A percentile compares a stretch with the other conserved stretches of the same genome.
phyloP scores from a whole-genome alignment of 2,888 invertebrate species.

The Physocephala rufipes region DNA sequence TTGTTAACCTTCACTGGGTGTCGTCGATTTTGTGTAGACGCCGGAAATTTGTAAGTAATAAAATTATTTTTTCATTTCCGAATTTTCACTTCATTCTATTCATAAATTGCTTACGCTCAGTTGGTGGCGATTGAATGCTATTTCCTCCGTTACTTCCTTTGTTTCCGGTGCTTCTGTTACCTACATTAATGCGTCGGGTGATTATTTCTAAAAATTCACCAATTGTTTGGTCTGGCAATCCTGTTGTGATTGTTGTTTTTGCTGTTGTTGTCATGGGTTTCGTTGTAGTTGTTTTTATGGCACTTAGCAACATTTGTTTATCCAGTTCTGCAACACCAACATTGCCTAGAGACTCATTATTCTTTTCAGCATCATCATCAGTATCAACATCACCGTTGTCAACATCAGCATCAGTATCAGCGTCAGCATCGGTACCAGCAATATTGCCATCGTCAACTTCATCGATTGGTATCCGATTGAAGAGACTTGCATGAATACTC shows the following conservation, averaged over 20 bases:
- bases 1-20: conserved; percentile 37
- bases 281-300: conserved; percentile 48
- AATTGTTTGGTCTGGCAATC: conserved; percentile 38
- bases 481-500: conserved; percentile 61
- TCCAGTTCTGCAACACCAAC: conserved; percentile 12
- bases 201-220: conserved; percentile 46
- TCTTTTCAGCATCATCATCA: not conserved
- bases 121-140: not conserved
- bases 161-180: conserved; percentile 33
- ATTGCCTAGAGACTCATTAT: not conserved
- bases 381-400: not conserved
- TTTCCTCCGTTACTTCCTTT: conserved; percentile 37
- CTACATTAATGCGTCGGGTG: conserved; percentile 47
- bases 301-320: conserved; percentile 45
- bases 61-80: not conserved
- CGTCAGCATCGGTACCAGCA: not conserved
- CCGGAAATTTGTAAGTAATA: conserved; percentile 6
- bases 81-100: conserved; percentile 42
- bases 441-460: conserved; percentile 37
- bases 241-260: conserved; percentile 44
- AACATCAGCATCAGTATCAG: not conserved
- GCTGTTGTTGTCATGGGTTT: conserved; percentile 45
- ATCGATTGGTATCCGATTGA: conserved; percentile 59
- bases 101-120: conserved; percentile 39
- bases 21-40: no score